Evolutionary conservation across 2,888 invertebrate genomes (phyloP).

Genomic region (Dicyrtoma fusca): DNA sequence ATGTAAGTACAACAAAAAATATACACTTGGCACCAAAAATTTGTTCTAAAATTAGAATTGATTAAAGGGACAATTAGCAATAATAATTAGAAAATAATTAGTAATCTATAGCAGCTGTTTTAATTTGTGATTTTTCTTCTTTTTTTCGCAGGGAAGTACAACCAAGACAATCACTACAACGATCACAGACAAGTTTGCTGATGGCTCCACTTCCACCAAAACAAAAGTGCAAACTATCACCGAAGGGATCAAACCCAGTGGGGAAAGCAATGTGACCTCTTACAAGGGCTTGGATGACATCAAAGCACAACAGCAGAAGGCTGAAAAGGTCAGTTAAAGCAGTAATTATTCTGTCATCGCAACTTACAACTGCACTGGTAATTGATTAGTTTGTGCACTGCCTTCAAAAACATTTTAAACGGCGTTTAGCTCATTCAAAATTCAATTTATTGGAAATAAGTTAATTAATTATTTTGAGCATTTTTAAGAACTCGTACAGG

Average conservation of each 20-base stretch:
- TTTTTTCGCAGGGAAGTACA: constrained; percentile 43
- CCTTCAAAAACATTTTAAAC: too few species aligned
- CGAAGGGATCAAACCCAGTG: constrained; percentile 39
- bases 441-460: too few species aligned
- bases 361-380: too few species aligned
- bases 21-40: too few species aligned
- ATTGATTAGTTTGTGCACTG: too few species aligned
- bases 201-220: constrained; percentile 51
- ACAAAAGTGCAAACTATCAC: constrained; percentile 51
- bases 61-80: neutral
- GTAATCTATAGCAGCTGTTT: neutral
- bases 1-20: constrained; percentile 51
- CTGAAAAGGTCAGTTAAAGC: constrained; percentile 47
- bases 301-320: constrained; percentile 45
- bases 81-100: too few species aligned
- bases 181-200: constrained; percentile 49
- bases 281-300: constrained; percentile 40
- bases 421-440: too few species aligned
- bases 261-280: constrained; percentile 14
- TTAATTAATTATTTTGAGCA: too few species aligned
- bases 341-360: too few species aligned
- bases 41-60: neutral
- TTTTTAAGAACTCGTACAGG: too few species aligned
- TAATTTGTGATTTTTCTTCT: too few species aligned
- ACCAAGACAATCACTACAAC: constrained; percentile 54